Evolutionary conservation across 2,113 vertebrate species (phyloP), one percentile per base, ranked within the genome.

Genomic region (Pelmatolapia mariae): DNA sequence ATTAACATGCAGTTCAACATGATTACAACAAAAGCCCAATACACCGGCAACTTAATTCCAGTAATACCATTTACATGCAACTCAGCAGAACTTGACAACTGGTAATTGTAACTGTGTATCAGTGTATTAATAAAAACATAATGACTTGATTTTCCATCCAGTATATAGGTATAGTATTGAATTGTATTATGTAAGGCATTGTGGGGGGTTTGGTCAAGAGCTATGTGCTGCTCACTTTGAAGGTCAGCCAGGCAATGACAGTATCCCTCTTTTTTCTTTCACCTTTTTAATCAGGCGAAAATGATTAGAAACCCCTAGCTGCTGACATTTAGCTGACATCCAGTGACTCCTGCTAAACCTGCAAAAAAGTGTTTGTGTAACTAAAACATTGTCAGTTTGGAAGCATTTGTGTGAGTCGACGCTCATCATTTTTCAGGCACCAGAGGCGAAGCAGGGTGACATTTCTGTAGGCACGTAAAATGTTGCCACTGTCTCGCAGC

Each of bases 391-490:
- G 16, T 10, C 16, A 19, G 45, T 50, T 78, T 43, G 53, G 57
- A 43, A 52, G 86, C 36, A 29, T 24, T 76, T 19, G 53, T 80
- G 56, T 47, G 82, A 84, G 89, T 85, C n/a, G 11, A 22, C 8
- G 29, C 83, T 52, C 82, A 47, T 86, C 83, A 57, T 26, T 52
- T 89, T 84, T 63, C 68, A 45, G 71, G 45, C 50, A 83, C 76
- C 78, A 47, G 76, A 93, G 84, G 84, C 22, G 10, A 87, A 84
- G 63, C 24, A 10, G 66, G 63, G 68, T 94, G 93, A 94, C 94
- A 94, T 95, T 93, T 94, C 59, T 88, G 90, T 90, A 92, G 90
- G 92, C 93, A 89, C 36, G 78, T 89, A 87, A 91, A 94, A 92
- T 92, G 89, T 89, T 90, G 87, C 85, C 83, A 76, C 78, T 43